Percentiles rank a stretch among this genome's conserved stretches.
phyloP scores from a whole-genome alignment of 2,113 vertebrate genomes.

The Bungarus multicinctus region DNA sequence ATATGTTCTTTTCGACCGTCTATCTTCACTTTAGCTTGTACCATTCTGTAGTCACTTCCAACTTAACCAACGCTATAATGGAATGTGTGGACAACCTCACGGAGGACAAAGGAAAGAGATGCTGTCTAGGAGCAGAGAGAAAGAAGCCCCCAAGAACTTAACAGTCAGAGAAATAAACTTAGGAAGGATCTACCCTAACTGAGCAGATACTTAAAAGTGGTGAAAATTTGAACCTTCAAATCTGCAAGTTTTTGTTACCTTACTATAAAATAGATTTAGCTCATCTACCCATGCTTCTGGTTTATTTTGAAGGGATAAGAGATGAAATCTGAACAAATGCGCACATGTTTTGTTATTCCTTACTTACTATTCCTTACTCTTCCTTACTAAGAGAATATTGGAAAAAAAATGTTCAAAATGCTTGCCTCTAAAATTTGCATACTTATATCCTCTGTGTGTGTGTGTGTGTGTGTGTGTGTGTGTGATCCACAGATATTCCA shows the following conservation, averaged over 20 bases:
- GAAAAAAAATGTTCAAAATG: conserved; percentile 4
- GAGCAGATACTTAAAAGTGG: not conserved
- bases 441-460: no score
- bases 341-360: not conserved
- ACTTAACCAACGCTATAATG: not conserved
- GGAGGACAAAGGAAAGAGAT: not conserved
- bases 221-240: not conserved
- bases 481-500: not conserved
- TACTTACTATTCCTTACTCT: no score
- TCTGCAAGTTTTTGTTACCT: not conserved
- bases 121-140: not conserved
- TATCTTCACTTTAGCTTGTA: no score
- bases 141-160: not conserved
- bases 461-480: not conserved
- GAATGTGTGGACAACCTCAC: not conserved
- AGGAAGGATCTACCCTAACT: not conserved
- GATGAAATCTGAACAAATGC: not conserved
- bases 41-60: no score
- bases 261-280: not conserved
- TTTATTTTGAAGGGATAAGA: not conserved
- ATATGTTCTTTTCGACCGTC: no score
- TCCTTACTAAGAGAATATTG: not conserved
- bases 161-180: not conserved
- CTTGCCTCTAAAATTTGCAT: not conserved
- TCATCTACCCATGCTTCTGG: not conserved